Evolutionary conservation across 2,113 vertebrate species (phyloP).

Genomic region (Mohoua ochrocephala): DNA sequence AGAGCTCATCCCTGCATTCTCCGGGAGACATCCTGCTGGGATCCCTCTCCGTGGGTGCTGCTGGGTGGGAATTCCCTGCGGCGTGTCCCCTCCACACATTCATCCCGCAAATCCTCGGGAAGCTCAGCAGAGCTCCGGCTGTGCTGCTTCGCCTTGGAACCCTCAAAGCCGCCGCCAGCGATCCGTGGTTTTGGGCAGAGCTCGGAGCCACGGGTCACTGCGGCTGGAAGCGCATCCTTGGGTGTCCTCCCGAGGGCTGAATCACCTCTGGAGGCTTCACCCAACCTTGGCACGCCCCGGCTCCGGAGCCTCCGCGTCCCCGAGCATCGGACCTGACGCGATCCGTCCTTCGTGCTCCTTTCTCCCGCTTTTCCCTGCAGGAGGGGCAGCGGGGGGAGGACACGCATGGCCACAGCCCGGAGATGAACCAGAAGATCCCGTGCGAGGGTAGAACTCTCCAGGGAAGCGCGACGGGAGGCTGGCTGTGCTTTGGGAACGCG

Average conservation of each 20-base stretch:
- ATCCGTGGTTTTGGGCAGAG: not conserved
- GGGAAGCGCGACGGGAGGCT: not conserved
- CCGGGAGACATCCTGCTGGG: not conserved
- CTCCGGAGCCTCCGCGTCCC: not conserved
- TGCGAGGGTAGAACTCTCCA: not conserved
- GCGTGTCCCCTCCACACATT: accelerated
- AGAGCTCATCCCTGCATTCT: not conserved
- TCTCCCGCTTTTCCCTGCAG: not conserved
- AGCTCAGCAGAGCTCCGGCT: not conserved
- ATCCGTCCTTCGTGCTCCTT: not conserved
- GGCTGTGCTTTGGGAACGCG: accelerated
- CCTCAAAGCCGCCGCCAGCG: accelerated
- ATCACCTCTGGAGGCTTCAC: not conserved
- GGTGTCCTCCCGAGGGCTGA: not conserved
- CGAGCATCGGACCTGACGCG: not conserved
- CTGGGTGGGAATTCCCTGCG: not conserved
- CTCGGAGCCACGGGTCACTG: not conserved
- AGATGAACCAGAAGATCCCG: not conserved
- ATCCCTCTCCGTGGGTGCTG: accelerated
- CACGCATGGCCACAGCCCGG: accelerated
- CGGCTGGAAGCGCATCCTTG: not conserved
- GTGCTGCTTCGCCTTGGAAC: not conserved
- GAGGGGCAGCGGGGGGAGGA: not conserved
- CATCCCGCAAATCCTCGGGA: accelerated
- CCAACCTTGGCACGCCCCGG: not conserved